Percentiles rank a stretch among this genome's conserved stretches.
Conservation (phyloP, 2,888 invertebrate species). For the Tortricodes alternella region DNA sequence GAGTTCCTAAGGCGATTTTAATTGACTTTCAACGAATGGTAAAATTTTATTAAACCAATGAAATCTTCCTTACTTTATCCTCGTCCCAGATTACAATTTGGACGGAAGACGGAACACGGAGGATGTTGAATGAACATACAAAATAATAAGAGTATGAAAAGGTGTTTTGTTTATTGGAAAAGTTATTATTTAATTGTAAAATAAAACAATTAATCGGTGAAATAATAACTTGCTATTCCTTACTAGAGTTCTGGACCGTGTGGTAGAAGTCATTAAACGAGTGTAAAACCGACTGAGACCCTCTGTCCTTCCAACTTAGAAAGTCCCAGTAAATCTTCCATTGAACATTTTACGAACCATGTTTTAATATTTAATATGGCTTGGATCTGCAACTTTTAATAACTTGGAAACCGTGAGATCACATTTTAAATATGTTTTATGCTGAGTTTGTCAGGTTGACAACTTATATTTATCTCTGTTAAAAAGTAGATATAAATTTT, state of each 20-base stretch:
- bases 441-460: neutral
- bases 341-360: neutral
- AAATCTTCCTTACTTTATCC: slow-evolving; percentile 15
- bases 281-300: neutral
- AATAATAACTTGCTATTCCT: too few species aligned
- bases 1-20: slow-evolving; percentile 23
- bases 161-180: too few species aligned
- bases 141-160: too few species aligned
- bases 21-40: slow-evolving; percentile 28
- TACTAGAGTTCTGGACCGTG: neutral
- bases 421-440: neutral
- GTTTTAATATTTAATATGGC: neutral
- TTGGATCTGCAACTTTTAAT: neutral
- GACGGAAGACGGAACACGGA: neutral
- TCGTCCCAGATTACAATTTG: neutral
- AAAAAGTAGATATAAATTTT: too few species aligned
- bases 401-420: neutral
- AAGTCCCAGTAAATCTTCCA: neutral
- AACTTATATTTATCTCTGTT: too few species aligned
- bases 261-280: neutral
- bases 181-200: too few species aligned
- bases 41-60: slow-evolving; percentile 23
- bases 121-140: too few species aligned
- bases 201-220: too few species aligned
- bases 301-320: neutral